These are phyloP conservation scores for human (Homo sapiens) DNA, from an alignment of 2,113 vertebrate species.

Conservation along the genomic window DNA sequence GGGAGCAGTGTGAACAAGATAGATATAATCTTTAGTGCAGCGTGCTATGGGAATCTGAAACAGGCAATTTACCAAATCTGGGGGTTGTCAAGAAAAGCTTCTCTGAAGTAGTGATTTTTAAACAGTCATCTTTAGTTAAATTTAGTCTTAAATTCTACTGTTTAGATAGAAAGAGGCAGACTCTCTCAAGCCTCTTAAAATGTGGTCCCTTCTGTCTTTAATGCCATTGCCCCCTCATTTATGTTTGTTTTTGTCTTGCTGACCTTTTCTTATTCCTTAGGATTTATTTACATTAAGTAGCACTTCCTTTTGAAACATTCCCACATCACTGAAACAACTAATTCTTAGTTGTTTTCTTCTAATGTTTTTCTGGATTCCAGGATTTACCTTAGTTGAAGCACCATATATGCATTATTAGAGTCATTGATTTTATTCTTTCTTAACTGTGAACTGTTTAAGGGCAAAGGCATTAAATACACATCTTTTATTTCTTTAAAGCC, in stretches of 20 bases:
- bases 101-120: constrained; percentile 1
- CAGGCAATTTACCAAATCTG: not conserved
- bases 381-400: constrained; percentile 15
- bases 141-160: not conserved
- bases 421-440: not conserved
- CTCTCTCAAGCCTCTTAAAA: not conserved
- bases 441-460: not conserved
- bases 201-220: not conserved
- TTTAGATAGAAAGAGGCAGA: not conserved
- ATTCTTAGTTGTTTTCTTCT: not conserved
- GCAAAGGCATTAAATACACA: not conserved
- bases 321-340: not conserved
- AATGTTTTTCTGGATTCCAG: not conserved
- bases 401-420: not conserved
- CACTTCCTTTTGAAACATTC: not conserved
- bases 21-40: not conserved
- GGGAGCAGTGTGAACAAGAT: not conserved
- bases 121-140: constrained; percentile 36
- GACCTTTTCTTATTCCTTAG: not conserved
- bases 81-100: not conserved
- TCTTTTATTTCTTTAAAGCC: not conserved
- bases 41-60: not conserved
- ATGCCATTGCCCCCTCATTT: not conserved
- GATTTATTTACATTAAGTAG: constrained; percentile 3
- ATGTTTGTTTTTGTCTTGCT: not conserved